Evolutionary conservation across 2,797 vertebrate genomes (phyloP).

Genomic region (Limosa lapponica): DNA sequence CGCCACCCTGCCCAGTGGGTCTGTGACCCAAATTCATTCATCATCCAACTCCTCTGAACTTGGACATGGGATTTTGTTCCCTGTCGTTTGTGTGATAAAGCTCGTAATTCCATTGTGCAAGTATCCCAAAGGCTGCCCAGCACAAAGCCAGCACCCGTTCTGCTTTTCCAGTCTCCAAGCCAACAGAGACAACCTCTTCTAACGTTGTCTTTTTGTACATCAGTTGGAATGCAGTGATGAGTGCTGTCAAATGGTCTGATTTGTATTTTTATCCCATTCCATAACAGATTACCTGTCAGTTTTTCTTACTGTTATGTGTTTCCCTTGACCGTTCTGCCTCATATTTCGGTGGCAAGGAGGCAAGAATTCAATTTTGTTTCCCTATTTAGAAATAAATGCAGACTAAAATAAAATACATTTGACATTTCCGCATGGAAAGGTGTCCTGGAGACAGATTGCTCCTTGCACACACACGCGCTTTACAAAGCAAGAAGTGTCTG

Average conservation of each 20-base stretch:
- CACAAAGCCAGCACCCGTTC: background rate
- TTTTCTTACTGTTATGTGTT: background rate
- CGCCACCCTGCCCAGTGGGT: background rate
- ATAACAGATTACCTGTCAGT: background rate
- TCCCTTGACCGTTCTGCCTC: background rate
- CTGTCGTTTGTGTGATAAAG: rapidly evolving
- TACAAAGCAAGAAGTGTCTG: background rate
- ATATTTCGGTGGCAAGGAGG: background rate
- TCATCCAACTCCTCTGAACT: background rate
- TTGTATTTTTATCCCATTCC: background rate
- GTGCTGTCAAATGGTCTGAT: background rate
- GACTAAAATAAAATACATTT: background rate
- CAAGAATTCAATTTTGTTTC: background rate
- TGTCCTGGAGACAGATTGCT: background rate
- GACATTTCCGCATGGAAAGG: background rate
- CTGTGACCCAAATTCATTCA: background rate
- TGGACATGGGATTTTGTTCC: background rate
- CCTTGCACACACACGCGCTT: background rate
- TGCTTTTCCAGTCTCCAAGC: background rate
- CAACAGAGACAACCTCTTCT: background rate
- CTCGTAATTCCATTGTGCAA: rapidly evolving
- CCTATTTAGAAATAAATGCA: background rate
- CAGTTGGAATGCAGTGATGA: background rate
- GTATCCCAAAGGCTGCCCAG: background rate
- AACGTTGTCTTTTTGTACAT: background rate